Evolutionary conservation across 2,888 invertebrate species (phyloP), one percentile per base, ranked within the genome.

Genomic region (Parnassius mnemosyne): DNA sequence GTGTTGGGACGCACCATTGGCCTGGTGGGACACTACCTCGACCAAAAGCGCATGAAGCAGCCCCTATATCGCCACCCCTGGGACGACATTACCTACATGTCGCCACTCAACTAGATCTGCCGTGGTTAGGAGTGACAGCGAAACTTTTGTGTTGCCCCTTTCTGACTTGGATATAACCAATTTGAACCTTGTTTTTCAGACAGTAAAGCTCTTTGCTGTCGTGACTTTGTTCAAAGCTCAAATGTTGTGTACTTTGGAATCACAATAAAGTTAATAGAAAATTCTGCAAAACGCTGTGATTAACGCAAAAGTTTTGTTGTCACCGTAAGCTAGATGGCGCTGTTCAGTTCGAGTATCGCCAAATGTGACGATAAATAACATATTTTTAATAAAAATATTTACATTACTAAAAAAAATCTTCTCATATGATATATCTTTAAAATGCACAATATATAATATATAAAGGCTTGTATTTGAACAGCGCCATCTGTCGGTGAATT

Each of bases 21-120:
- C 51, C 98, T 99, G 77, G 98, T 99, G 73, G 99, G 99, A 13
- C 99, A 99, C 83, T 99, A 96, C 85, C 95, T 99, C 93, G 99
- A 99, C 90, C 99, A 99, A 92, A 98, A 98, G 92, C 93, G 99
- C 69, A 94, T 99, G 89, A 99, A 99, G 82, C 99, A 99, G 91
- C 99, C 99, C 9, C 93, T 99, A 5, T 99, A 99, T 91, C 95
- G 99, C 73, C 99, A 99, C 89, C 99, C 99, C 0, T 99, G 99
- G 99, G 99, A 99, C 83, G 99, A 99, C 84, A 99, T 99, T 90
- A 92, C 92, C 44, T 92, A 92, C 69, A 91, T 92, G 92, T 87
- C 90, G 2, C 91, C 91, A 0, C 71, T 85, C 47, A 83, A 88
- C 76, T 91, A 81, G 76, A 58, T 51, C 25, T 16, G 52, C 16